Evolutionary conservation across 37 sponge, comb jelly and placozoan genomes (phyloP), one percentile per base, ranked within the genome.

Genomic region (Theonella swinhoei): DNA sequence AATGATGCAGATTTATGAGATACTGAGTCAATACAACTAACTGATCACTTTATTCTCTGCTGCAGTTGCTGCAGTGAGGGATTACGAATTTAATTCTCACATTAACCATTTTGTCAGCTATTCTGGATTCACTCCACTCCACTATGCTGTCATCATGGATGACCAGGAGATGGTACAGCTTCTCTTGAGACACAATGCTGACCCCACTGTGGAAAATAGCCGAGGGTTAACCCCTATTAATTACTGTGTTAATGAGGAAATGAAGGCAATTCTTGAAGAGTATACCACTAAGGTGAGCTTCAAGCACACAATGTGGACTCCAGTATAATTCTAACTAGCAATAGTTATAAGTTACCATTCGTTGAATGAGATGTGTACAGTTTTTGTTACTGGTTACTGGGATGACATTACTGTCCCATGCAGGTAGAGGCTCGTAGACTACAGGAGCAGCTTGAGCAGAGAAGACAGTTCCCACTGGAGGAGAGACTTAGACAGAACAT

Each of bases 61-160:
- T 47, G 1, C 68, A 94, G 95, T 94, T 76, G 75, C 86, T 60
- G 70, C 8, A 20, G 22, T 83, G 19, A 76, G 96, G 60, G 93
- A 95, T 36, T 25, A 30, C 41, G 91, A 93, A 19, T 95, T 95
- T 83, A 70, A 76, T 42, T 71, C 68, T 36, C 20, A 29, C 5
- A 73, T 95, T 38, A 85, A 89, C 61, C 90, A 87, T 72, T 67
- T 68, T 64, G 81, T 81, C 33, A 90, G 83, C 69, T 95, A 84
- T 76, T 83, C 83, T 58, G 98, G 98, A 3, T 95, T 95, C 78
- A 95, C 98, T 31, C 87, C 98, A 3, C 86, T 97, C 31, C 98
- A 97, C 76, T 97, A 97, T 87, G 93, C 95, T 22, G 91, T 97
- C 22, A 58, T 97, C 9, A 38, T 79, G 29, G 84, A 78, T 42